Evolutionary conservation across 2,113 vertebrate species (phyloP).

Genomic region (Brachirus orientalis): DNA sequence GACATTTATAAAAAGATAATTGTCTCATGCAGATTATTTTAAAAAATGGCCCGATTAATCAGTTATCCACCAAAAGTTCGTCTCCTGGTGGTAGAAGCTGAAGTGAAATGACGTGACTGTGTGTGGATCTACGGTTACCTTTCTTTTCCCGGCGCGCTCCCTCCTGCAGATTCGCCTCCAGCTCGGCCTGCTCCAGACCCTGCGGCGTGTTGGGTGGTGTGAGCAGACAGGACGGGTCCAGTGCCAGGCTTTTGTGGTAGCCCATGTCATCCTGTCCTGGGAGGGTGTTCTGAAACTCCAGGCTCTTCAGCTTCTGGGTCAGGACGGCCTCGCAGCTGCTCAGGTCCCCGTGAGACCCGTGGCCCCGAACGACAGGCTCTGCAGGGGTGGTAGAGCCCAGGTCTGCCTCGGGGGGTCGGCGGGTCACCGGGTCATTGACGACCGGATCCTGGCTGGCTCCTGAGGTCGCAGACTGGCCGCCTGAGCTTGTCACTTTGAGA

Average conservation of each 20-base stretch:
- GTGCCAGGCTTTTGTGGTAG: conserved; percentile 78
- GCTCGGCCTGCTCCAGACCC: conserved; percentile 73
- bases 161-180: conserved; percentile 71
- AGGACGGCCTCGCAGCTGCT: conserved; percentile 77
- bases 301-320: conserved; percentile 80
- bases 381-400: background rate
- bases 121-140: conserved; percentile 51
- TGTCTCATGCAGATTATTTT: too few species aligned
- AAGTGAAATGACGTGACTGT: too few species aligned
- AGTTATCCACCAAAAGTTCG: too few species aligned
- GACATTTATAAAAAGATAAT: too few species aligned
- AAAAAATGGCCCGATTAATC: too few species aligned
- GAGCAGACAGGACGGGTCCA: conserved; percentile 84
- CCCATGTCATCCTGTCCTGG: conserved; percentile 62
- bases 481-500: conserved; percentile 2
- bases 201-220: conserved; percentile 85
- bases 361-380: conserved; percentile 24
- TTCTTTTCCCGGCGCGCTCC: conserved; percentile 46
- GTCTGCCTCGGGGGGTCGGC: conserved; percentile 21
- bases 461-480: conserved; percentile 39
- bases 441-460: conserved; percentile 34
- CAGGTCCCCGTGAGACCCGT: conserved; percentile 60
- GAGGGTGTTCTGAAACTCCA: conserved; percentile 78
- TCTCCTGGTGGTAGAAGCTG: too few species aligned
- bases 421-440: conserved; percentile 15